Evolutionary conservation across 2,888 invertebrate species (phyloP).

Genomic region (Melinaea marsaeus): DNA sequence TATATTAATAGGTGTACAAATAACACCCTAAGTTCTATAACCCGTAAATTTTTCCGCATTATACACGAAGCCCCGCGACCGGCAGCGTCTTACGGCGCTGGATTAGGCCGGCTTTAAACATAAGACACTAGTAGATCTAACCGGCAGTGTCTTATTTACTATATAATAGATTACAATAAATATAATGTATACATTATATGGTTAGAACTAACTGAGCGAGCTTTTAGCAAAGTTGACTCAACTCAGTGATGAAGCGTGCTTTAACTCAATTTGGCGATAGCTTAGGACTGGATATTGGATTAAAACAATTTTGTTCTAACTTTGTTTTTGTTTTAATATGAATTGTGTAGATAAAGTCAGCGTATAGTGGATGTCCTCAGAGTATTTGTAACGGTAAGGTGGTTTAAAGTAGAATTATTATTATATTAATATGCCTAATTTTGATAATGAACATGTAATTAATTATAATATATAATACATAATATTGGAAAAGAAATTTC

Average conservation of each 20-base stretch:
- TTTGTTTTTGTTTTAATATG: conserved; percentile 32
- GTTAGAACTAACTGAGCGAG: conserved; percentile 13
- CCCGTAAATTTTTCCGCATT: conserved; percentile 22
- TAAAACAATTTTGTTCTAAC: conserved; percentile 52
- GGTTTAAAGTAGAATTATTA: too few species aligned
- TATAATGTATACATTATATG: conserved; percentile 8
- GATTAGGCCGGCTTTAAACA: conserved; percentile 64
- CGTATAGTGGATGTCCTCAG: too few species aligned
- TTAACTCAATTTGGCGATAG: conserved; percentile 52
- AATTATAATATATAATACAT: too few species aligned
- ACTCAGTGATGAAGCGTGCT: conserved; percentile 44
- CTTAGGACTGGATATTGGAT: conserved; percentile 58
- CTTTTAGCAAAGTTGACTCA: conserved; percentile 40
- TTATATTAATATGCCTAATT: too few species aligned
- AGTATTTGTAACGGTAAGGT: too few species aligned
- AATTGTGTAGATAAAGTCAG: neutral
- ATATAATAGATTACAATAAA: neutral
- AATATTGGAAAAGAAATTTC: too few species aligned
- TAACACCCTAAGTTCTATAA: conserved; percentile 9
- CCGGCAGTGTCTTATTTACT: conserved; percentile 15
- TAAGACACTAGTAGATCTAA: conserved; percentile 37
- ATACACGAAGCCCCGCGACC: conserved; percentile 55
- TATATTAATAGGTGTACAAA: neutral
- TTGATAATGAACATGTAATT: too few species aligned
- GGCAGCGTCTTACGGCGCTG: conserved; percentile 61